Conservation (phyloP, 1,140 invertebrate species). For the Oppia nitens region DNA sequence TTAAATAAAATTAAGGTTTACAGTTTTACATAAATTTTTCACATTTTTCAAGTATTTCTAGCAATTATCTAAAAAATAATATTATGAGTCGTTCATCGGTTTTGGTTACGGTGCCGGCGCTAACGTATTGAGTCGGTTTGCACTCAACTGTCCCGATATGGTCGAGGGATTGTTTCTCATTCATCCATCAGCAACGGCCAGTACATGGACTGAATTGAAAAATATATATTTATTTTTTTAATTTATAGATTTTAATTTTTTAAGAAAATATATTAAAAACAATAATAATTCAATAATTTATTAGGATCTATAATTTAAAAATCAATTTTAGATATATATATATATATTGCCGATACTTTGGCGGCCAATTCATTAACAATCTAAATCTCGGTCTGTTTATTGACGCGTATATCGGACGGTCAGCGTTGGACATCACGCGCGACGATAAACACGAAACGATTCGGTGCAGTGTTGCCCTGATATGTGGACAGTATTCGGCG, state of each 20-base stretch:
- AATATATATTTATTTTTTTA: too few species aligned
- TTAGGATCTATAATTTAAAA: too few species aligned
- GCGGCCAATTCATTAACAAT: conserved; percentile 63
- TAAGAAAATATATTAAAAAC: too few species aligned
- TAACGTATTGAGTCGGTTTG: conserved; percentile 82
- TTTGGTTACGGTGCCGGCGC: conserved; percentile 94
- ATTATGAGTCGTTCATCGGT: conserved; percentile 80
- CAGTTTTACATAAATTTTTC: too few species aligned
- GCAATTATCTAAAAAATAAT: too few species aligned
- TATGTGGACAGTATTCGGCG: conserved; percentile 27
- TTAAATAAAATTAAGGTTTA: too few species aligned
- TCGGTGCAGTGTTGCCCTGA: conserved; percentile 12
- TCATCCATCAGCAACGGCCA: conserved; percentile 78
- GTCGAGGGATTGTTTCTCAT: conserved; percentile 78
- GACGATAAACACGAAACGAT: conserved; percentile 12
- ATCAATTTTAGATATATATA: too few species aligned
- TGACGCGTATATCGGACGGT: conserved; percentile 59
- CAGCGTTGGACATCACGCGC: conserved; percentile 13
- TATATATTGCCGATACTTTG: conserved; percentile 79
- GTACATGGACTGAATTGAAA: conserved; percentile 99
- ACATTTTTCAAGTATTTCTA: too few species aligned
- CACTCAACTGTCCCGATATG: conserved; percentile 42
- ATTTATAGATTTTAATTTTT: too few species aligned
- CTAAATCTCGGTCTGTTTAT: conserved; percentile 86
- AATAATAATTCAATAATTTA: too few species aligned